These are phyloP conservation scores for Pedetes capensis DNA, from an alignment of 2,113 vertebrate genomes.

Conservation along the genomic window DNA sequence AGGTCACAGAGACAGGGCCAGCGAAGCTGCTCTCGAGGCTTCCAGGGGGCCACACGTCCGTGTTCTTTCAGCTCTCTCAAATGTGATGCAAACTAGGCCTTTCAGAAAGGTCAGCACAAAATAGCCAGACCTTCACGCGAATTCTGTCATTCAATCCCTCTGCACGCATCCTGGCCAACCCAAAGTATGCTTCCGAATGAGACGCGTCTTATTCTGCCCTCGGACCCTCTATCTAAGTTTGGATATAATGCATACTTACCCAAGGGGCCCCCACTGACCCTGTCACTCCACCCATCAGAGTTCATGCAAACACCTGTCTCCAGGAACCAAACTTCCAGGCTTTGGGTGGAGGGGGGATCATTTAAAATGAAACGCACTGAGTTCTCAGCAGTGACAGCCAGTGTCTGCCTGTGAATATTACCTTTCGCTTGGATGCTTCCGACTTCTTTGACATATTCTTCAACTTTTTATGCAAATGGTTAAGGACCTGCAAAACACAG, in stretches of 20 bases:
- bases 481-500: slow-evolving; percentile 90
- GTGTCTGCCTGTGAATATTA: slow-evolving; percentile 62
- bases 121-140: fast-evolving
- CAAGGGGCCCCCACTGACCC: fast-evolving
- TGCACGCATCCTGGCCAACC: no score
- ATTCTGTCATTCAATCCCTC: fast-evolving
- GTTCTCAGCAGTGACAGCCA: fast-evolving
- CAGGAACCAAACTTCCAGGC: not conserved
- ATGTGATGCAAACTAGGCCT: not conserved
- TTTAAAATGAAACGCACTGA: not conserved
- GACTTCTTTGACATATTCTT: slow-evolving; percentile 99
- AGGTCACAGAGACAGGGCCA: not conserved
- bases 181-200: not conserved
- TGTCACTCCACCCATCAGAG: not conserved
- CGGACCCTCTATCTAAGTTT: fast-evolving
- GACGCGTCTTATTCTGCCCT: not conserved
- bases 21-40: fast-evolving
- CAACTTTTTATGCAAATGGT: slow-evolving; percentile 96
- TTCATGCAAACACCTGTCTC: not conserved
- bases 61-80: fast-evolving
- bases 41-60: no score
- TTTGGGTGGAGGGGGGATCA: not conserved
- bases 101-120: fast-evolving
- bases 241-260: fast-evolving
- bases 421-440: slow-evolving; percentile 98